phyloP scores from a whole-genome alignment of 2,888 invertebrate genomes.

The Julus scandinavius region DNA sequence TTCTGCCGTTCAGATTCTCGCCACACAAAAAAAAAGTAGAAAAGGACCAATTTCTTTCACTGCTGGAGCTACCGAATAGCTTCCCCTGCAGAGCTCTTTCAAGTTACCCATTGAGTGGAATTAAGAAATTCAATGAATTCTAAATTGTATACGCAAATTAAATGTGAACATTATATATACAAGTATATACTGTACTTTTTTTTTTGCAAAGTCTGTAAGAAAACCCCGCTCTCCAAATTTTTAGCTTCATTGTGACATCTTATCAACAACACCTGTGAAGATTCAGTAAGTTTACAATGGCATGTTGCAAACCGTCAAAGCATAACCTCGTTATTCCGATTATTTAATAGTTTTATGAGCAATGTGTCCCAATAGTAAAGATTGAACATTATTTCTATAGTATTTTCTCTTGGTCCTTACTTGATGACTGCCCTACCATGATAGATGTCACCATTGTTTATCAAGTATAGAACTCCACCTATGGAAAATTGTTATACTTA shows the following conservation, averaged over 20 bases:
- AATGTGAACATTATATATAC: neutral
- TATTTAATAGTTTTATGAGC: too few relatives aligned
- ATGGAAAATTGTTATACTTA: too few relatives aligned
- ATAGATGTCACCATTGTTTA: too few relatives aligned
- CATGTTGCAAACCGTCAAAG: too few relatives aligned
- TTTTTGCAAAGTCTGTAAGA: neutral
- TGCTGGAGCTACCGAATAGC: slow-evolving; percentile 35
- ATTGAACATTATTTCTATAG: too few relatives aligned
- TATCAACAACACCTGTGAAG: neutral
- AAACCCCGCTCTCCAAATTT: neutral
- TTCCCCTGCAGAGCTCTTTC: slow-evolving; percentile 2
- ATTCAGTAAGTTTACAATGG: too few relatives aligned
- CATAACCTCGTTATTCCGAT: too few relatives aligned
- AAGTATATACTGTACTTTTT: neutral
- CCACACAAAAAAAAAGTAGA: neutral
- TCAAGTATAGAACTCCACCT: too few relatives aligned
- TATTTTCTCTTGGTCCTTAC: too few relatives aligned
- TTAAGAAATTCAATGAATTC: slow-evolving; percentile 28
- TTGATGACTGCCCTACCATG: too few relatives aligned
- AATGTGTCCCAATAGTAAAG: too few relatives aligned
- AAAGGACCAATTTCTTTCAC: slow-evolving; percentile 24
- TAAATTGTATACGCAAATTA: slow-evolving; percentile 38
- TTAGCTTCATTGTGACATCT: neutral
- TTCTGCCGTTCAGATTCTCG: neutral
- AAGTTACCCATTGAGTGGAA: slow-evolving; percentile 29